Conservation (phyloP, 2,797 vertebrate genomes). For the Bradypodion pumilum region DNA sequence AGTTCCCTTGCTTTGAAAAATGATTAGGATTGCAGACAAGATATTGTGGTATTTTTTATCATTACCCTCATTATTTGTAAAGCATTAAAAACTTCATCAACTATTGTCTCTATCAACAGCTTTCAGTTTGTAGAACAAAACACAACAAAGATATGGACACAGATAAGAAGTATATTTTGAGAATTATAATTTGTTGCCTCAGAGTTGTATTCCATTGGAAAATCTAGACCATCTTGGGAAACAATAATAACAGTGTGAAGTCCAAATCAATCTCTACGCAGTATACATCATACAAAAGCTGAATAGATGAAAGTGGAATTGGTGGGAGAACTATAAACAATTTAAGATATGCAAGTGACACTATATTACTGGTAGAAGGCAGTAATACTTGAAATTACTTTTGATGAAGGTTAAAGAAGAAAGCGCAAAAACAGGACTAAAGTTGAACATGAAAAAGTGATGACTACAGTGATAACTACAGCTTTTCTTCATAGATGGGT, state of each 20-base stretch:
- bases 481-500: too few species aligned
- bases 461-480: too few species aligned
- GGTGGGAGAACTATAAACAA: too few species aligned
- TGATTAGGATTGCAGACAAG: background rate
- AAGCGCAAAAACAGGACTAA: too few species aligned
- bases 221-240: background rate
- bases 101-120: background rate
- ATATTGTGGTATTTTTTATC: constrained; percentile 1
- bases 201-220: background rate
- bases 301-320: too few species aligned
- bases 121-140: background rate
- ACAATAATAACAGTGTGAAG: background rate
- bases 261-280: too few species aligned
- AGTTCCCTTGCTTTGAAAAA: background rate
- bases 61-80: background rate
- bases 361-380: too few species aligned
- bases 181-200: constrained; percentile 8
- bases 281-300: too few species aligned
- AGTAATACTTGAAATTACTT: too few species aligned
- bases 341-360: too few species aligned
- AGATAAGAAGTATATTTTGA: background rate
- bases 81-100: background rate
- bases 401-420: too few species aligned
- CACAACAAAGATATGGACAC: background rate
- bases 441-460: too few species aligned